Base-by-base conservation (phyloP, 1,140 invertebrate genomes). In the Archivesica marissinica region DNA sequence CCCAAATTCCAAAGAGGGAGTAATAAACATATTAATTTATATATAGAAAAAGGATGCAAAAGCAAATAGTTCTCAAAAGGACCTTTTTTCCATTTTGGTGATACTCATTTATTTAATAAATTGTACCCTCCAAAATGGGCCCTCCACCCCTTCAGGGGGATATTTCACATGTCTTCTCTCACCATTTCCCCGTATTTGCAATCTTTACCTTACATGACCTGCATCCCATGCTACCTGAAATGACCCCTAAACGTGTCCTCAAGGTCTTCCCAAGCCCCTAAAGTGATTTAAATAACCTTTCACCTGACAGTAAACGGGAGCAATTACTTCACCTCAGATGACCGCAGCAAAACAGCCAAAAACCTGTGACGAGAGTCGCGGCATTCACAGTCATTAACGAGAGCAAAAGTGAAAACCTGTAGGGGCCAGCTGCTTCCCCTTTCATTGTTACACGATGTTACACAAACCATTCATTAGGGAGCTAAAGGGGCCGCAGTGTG, bases 281-380 rank as follows among this genome's bases (percentile, higher is more conserved):
- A 72, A 72, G 68, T 52, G 68, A 72, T 72, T 72, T 72, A 72
- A 25, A 50, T 72, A 50, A 50, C 68, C 68, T 50, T 20, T 72
- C 41, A 72, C 68, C 68, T 64, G 15, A 11, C 44, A 23, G 30
- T 30, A 47, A 72, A 52, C 28, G 44, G 68, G 68, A 33, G 25
- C 68, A 72, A 25, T 72, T 28, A 44, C 41, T 50, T 72, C 68
- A 72, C 68, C 68, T 50, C 11, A 72, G 25, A 72, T 50, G 68
- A 72, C 44, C 68, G 25, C 25, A 50, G 68, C 28, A 44, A 52
- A 15, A n/a, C n/a, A n/a, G n/a, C n/a, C n/a, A n/a, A n/a, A n/a
- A n/a, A n/a, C n/a, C n/a, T n/a, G n/a, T n/a, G n/a, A n/a, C n/a
- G n/a, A n/a, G n/a, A n/a, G n/a, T n/a, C n/a, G n/a, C n/a, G n/a